Evolutionary conservation across 2,797 vertebrate species (phyloP).

Genomic region (Halcyon chelicuti): DNA sequence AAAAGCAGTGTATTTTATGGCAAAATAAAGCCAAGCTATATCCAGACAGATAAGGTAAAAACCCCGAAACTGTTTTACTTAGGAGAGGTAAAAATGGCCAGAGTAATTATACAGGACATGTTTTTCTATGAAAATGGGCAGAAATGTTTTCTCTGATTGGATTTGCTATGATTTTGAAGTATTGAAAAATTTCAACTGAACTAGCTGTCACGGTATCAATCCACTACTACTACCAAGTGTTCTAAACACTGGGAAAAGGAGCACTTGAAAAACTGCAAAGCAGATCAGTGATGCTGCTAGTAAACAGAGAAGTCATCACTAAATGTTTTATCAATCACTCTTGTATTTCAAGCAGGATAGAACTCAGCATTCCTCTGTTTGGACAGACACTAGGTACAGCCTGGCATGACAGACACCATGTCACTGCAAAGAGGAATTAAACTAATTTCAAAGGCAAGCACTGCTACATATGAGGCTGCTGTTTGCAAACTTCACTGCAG

Average conservation of each 20-base stretch:
- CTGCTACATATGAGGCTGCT: background rate
- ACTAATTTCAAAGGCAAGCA: background rate
- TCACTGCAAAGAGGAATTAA: background rate
- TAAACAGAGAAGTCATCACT: background rate
- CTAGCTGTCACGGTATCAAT: background rate
- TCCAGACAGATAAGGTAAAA: background rate
- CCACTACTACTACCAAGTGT: background rate
- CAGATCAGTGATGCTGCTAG: background rate
- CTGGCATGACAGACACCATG: background rate
- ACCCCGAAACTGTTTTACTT: background rate
- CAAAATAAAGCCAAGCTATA: background rate
- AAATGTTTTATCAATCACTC: background rate
- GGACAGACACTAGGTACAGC: background rate
- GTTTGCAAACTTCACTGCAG: background rate
- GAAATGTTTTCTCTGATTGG: background rate
- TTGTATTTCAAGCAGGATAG: background rate
- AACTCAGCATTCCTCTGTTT: background rate
- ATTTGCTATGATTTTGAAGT: background rate
- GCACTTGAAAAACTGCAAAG: background rate
- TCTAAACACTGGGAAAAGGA: background rate
- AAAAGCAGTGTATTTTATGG: background rate
- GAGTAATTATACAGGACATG: background rate
- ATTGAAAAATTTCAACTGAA: background rate
- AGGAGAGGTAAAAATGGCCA: background rate
- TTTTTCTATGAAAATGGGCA: background rate